Conservation (phyloP, 2,113 vertebrate genomes). For the Lasiurus borealis region DNA sequence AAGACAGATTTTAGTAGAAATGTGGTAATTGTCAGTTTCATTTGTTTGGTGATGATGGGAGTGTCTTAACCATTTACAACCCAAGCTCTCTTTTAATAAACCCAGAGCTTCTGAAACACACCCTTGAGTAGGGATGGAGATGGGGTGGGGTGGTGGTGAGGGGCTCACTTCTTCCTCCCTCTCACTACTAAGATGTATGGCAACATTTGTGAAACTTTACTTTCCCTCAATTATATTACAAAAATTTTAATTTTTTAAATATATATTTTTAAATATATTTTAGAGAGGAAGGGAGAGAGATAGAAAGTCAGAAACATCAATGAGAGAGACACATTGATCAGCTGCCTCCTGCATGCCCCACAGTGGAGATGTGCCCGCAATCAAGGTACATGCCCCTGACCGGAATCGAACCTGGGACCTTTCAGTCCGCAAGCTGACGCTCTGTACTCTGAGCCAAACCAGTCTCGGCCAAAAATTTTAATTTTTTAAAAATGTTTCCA, state of each 20-base stretch:
- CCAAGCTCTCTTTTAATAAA: background rate
- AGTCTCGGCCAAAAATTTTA: background rate
- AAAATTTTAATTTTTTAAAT: background rate
- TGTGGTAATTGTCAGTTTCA: background rate
- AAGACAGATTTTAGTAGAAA: background rate
- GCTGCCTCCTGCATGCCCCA: no score
- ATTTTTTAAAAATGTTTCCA: background rate
- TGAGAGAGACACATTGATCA: no score
- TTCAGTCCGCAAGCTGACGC: no score
- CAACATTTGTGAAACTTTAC: background rate
- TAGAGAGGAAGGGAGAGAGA: no score
- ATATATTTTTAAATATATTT: no score
- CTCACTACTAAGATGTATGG: background rate
- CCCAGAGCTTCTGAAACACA: background rate
- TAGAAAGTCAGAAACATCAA: no score
- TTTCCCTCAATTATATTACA: background rate
- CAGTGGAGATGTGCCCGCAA: no score
- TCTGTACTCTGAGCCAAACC: no score
- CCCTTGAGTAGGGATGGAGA: background rate
- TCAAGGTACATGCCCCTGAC: no score
- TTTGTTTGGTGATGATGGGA: background rate
- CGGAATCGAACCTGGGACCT: no score
- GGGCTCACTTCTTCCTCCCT: background rate
- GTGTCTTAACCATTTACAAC: background rate
- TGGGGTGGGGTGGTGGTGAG: rapidly evolving